Evolutionary conservation across 2,888 invertebrate genomes (phyloP).

Genomic region (Heteromurus nitidus): DNA sequence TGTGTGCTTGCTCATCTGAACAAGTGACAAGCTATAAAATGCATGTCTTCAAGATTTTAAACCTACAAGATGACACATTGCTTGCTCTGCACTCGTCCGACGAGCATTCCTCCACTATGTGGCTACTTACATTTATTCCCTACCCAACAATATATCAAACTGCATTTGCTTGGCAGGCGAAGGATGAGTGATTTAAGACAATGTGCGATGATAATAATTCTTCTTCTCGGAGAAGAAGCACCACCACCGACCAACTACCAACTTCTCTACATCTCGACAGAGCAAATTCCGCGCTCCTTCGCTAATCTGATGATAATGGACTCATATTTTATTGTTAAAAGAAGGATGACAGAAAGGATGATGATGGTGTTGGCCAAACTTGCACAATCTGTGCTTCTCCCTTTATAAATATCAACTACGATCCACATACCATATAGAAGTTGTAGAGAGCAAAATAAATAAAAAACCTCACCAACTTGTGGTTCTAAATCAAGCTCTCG

Average conservation of each 20-base stretch:
- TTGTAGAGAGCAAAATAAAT: no score
- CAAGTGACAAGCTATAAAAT: constrained; percentile 64
- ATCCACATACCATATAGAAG: no score
- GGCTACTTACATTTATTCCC: not conserved
- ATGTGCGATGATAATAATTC: constrained; percentile 32
- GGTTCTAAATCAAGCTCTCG: no score
- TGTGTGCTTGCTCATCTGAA: constrained; percentile 56
- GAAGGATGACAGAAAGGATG: constrained; percentile 46
- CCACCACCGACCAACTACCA: no score
- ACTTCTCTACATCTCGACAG: no score
- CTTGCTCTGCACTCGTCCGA: constrained; percentile 3
- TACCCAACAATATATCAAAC: constrained; percentile 24
- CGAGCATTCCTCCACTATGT: not conserved
- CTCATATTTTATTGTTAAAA: constrained; percentile 61
- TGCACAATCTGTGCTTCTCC: not conserved
- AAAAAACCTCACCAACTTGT: no score
- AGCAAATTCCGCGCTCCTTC: constrained; percentile 20
- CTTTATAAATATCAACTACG: no score
- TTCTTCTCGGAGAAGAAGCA: constrained; percentile 1
- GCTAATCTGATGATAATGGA: constrained; percentile 63
- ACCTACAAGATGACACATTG: constrained; percentile 58
- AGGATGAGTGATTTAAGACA: constrained; percentile 55
- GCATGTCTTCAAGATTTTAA: constrained; percentile 60
- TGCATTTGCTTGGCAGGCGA: constrained; percentile 15
- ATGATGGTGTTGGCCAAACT: not conserved